Conservation (phyloP, 1,140 invertebrate species). For the Meloidogyne exigua region DNA sequence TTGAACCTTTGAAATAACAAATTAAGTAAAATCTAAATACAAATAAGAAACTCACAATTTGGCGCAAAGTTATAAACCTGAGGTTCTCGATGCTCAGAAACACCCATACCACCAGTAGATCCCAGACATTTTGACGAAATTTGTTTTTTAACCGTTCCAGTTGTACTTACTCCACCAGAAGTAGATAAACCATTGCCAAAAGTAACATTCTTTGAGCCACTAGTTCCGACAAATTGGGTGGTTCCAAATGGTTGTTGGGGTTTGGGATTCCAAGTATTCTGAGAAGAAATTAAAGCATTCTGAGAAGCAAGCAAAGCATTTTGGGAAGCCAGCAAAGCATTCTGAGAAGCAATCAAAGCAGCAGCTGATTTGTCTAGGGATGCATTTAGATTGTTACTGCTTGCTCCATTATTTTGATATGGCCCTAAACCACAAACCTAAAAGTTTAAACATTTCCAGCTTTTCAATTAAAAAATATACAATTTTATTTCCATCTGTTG, state of each 20-base stretch:
- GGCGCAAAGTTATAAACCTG: constrained; percentile 24
- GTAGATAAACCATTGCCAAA: neutral
- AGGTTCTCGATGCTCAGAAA: neutral
- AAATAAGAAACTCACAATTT: constrained; percentile 2
- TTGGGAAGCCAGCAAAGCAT: neutral
- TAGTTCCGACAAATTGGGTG: neutral
- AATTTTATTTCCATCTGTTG: neutral
- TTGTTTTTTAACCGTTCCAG: constrained; percentile 7
- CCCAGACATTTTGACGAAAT: constrained; percentile 4
- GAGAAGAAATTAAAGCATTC: neutral
- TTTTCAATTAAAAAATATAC: neutral
- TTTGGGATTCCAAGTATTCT: no score
- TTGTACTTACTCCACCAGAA: neutral
- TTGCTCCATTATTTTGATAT: neutral
- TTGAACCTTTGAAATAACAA: neutral
- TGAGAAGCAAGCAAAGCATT: neutral
- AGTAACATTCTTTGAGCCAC: neutral
- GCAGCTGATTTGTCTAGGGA: neutral
- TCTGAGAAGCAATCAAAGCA: neutral
- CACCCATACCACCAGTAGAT: neutral
- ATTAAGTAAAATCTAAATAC: no score
- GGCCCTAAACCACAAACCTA: neutral
- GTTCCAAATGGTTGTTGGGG: neutral
- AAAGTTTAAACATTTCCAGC: neutral
- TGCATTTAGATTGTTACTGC: neutral